Conservation (phyloP, 2,888 invertebrate species). For the Miltochrista miniata region DNA sequence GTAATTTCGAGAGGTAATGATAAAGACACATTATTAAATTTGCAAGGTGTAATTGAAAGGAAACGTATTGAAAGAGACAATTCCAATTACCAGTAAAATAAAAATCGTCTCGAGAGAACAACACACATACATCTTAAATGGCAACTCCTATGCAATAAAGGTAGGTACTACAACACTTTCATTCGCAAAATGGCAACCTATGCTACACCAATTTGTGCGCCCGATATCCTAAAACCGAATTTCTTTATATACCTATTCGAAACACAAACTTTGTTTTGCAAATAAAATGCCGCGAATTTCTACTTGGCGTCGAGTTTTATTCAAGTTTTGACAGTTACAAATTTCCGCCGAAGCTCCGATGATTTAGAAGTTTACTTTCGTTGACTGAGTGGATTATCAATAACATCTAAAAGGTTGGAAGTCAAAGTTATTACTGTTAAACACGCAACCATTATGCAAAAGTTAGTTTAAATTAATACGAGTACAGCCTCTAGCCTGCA, state of each 20-base stretch:
- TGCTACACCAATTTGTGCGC: no score
- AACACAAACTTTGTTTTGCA: background rate
- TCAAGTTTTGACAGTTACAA: background rate
- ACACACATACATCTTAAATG: no score
- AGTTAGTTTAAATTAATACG: background rate
- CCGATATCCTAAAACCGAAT: no score
- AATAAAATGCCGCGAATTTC: background rate
- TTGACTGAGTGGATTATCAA: slow-evolving; percentile 1
- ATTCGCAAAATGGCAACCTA: no score
- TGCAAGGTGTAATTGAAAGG: no score
- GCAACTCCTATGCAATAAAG: no score
- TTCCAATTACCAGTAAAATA: no score
- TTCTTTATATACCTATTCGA: background rate
- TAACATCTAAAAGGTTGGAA: background rate
- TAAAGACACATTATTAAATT: no score
- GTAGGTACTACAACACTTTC: no score
- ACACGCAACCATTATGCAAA: slow-evolving; percentile 1
- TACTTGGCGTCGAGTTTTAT: background rate
- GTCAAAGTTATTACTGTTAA: slow-evolving; percentile 1
- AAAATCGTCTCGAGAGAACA: no score
- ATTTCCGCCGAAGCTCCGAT: background rate
- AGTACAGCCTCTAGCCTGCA: background rate
- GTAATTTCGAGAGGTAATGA: no score
- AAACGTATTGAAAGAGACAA: no score
- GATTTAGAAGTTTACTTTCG: slow-evolving; percentile 1